Conservation (phyloP, 2,888 invertebrate genomes). For the Coleophora flavipennella region DNA sequence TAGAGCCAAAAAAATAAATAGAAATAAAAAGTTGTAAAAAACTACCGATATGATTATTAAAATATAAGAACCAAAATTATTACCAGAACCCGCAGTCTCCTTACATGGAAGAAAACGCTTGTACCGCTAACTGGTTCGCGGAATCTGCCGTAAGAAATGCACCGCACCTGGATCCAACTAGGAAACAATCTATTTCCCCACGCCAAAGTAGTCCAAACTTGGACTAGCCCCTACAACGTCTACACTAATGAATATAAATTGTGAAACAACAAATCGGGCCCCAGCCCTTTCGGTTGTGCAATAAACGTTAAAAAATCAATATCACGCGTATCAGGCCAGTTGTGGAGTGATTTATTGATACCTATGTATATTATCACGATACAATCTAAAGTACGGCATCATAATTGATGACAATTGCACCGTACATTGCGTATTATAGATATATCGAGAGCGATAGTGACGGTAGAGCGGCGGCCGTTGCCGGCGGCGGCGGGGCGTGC, state of each 20-base stretch:
- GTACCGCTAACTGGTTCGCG: no score
- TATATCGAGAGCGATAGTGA: conserved; percentile 10
- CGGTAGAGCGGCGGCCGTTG: conserved; percentile 17
- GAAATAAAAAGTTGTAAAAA: no score
- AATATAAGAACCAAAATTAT: no score
- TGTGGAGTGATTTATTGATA: conserved; percentile 63
- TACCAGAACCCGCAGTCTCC: no score
- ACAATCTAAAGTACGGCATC: conserved; percentile 61
- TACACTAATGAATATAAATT: conserved; percentile 64
- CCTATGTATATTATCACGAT: conserved; percentile 66
- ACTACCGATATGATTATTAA: no score
- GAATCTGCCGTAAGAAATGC: not conserved
- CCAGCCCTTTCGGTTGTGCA: conserved; percentile 50
- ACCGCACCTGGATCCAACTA: not conserved
- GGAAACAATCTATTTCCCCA: conserved; percentile 1
- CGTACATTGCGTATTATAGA: conserved; percentile 26
- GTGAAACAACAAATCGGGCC: conserved; percentile 43
- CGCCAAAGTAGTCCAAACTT: conserved; percentile 2
- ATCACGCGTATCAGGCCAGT: conserved; percentile 51
- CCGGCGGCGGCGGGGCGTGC: conserved; percentile 20
- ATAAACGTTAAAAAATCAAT: conserved; percentile 68
- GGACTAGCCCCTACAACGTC: conserved; percentile 18
- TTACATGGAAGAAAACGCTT: no score
- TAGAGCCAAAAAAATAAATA: no score
- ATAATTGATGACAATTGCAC: conserved; percentile 64